A percentile compares a stretch with the other conserved stretches of the same genome.
These are phyloP conservation scores for Lutraria lutraria DNA, from an alignment of 2,888 invertebrate species.

Conservation along the genomic window DNA sequence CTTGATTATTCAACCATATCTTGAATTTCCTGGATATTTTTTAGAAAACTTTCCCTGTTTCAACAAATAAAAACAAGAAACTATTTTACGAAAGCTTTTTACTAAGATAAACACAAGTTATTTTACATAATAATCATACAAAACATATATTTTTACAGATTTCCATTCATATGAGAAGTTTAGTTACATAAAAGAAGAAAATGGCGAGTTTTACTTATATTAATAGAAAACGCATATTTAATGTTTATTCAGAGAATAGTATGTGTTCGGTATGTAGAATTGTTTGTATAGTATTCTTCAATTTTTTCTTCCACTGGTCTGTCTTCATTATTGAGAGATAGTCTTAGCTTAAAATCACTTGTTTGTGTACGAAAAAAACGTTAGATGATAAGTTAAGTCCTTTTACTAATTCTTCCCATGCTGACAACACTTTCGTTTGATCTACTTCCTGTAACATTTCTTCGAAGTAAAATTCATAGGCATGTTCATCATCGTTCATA, in stretches of 20 bases:
- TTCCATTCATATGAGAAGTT: no score
- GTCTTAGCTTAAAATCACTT: constrained; percentile 43
- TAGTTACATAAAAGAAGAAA: no score
- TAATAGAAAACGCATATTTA: no score
- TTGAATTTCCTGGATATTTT: no score
- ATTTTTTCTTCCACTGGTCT: constrained; percentile 43
- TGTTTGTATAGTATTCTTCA: constrained; percentile 41
- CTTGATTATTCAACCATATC: constrained; percentile 59
- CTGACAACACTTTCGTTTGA: constrained; percentile 23
- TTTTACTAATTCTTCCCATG: constrained; percentile 46
- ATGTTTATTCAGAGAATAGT: no score
- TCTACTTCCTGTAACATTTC: constrained; percentile 43
- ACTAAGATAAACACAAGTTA: no score
- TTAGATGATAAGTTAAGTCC: constrained; percentile 32
- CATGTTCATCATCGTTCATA: constrained; percentile 42
- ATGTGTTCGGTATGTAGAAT: constrained; percentile 29
- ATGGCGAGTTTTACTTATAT: no score
- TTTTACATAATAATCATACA: no score
- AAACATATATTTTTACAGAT: no score
- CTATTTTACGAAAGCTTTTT: no score
- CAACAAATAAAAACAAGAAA: no score
- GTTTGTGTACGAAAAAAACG: constrained; percentile 46
- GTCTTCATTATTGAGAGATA: constrained; percentile 54
- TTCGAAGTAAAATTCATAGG: constrained; percentile 43
- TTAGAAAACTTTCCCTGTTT: no score